Conservation (phyloP, 2,113 vertebrate species). For the Geococcyx californianus region DNA sequence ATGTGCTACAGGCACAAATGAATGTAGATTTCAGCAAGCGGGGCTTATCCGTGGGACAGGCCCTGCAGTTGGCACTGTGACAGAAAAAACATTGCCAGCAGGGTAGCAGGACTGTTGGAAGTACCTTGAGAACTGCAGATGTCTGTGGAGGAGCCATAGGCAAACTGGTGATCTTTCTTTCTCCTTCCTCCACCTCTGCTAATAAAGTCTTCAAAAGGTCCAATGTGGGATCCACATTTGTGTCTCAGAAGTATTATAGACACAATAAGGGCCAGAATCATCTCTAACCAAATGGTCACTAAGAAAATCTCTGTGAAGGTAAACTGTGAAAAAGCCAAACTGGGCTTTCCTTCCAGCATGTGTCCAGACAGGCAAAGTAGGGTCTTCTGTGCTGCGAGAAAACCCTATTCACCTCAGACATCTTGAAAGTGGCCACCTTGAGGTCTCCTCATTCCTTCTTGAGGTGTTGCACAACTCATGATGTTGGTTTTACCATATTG, state of each 20-base stretch:
- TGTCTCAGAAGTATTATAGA: neutral
- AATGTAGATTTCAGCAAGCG: neutral
- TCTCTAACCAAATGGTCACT: neutral
- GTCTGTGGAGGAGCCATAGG: neutral
- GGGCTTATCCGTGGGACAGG: neutral
- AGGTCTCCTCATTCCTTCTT: neutral
- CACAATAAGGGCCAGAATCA: neutral
- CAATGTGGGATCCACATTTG: neutral
- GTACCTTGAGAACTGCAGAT: neutral
- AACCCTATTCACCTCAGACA: neutral
- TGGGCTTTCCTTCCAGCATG: neutral
- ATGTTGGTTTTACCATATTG: conserved; percentile 27
- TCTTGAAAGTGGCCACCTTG: neutral
- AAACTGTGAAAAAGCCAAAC: neutral
- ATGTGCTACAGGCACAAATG: neutral
- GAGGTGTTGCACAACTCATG: neutral
- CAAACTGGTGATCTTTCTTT: neutral
- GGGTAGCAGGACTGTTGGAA: neutral
- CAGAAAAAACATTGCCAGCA: neutral
- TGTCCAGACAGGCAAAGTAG: neutral
- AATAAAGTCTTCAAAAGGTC: neutral
- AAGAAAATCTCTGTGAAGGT: neutral
- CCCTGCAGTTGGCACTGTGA: neutral
- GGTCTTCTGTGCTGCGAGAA: neutral
- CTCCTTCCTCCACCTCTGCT: rapidly evolving